These are phyloP conservation scores for Lycaena phlaeas DNA, from an alignment of 2,888 invertebrate species.

Conservation along the genomic window DNA sequence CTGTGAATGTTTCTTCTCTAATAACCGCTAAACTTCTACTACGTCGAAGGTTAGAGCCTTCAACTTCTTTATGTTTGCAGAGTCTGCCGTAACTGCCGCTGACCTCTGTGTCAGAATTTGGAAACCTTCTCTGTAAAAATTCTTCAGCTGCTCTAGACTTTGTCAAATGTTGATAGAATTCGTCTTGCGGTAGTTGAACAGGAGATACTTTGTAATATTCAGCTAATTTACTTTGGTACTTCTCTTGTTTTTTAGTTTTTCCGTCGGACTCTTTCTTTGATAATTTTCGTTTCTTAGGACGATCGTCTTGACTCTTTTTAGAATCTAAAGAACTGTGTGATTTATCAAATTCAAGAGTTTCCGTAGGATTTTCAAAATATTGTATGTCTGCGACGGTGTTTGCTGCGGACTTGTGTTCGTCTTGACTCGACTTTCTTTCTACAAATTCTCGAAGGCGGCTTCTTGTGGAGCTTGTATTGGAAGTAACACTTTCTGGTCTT, in stretches of 20 bases:
- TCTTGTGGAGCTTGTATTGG: constrained; percentile 66
- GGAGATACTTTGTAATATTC: constrained; percentile 59
- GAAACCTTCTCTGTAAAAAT: constrained; percentile 53
- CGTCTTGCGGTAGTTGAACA: constrained; percentile 61
- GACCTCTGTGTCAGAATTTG: constrained; percentile 62
- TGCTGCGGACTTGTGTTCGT: constrained; percentile 62
- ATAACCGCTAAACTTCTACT: constrained; percentile 84
- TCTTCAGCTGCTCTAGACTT: constrained; percentile 62
- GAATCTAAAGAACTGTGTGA: constrained; percentile 54
- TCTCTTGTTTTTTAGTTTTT: constrained; percentile 57
- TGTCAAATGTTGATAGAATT: constrained; percentile 64
- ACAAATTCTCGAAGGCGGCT: constrained; percentile 69
- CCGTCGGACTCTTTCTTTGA: constrained; percentile 53
- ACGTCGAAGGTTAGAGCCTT: constrained; percentile 73
- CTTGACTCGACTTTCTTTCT: constrained; percentile 67
- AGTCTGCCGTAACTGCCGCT: constrained; percentile 63
- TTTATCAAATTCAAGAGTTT: constrained; percentile 63
- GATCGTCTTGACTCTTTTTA: constrained; percentile 54
- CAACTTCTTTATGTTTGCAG: constrained; percentile 63
- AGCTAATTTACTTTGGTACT: constrained; percentile 64
- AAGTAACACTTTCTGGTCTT: constrained; percentile 63
- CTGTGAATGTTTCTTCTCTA: constrained; percentile 83
- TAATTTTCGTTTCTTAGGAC: constrained; percentile 59
- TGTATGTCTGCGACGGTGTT: constrained; percentile 62
- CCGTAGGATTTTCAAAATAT: constrained; percentile 67